Conservation (phyloP, 2,888 invertebrate species). For the Linnaemya vulpina region DNA sequence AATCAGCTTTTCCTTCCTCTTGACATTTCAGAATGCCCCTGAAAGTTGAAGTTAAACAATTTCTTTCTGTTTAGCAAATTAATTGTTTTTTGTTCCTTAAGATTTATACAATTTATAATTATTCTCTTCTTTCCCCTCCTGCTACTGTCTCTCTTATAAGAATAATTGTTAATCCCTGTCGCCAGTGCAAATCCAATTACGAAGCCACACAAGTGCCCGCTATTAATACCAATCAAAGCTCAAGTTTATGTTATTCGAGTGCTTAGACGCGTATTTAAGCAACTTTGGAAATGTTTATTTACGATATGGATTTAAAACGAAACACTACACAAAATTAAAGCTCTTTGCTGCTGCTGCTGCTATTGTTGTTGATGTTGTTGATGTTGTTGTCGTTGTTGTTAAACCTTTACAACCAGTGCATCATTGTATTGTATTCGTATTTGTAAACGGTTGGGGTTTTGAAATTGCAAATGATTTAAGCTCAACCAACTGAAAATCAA, state of each 20-base stretch:
- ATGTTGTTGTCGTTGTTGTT: constrained; percentile 21
- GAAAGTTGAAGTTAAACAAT: too few relatives aligned
- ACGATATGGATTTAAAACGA: constrained; percentile 51
- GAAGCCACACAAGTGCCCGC: neutral
- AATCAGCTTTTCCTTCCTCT: too few relatives aligned
- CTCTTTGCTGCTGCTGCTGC: neutral
- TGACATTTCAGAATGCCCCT: too few relatives aligned
- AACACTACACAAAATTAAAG: neutral
- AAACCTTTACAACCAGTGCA: constrained; percentile 26
- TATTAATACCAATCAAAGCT: constrained; percentile 32
- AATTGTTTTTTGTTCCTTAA: too few relatives aligned
- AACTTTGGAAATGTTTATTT: constrained; percentile 54
- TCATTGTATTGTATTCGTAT: constrained; percentile 31
- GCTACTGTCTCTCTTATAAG: neutral
- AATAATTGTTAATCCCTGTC: neutral
- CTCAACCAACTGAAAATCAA: constrained; percentile 68
- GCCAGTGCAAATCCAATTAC: neutral
- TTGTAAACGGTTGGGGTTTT: constrained; percentile 42
- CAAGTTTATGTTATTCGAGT: constrained; percentile 4
- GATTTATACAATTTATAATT: neutral
- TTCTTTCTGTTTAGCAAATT: too few relatives aligned
- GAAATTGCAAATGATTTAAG: constrained; percentile 68
- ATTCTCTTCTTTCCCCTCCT: neutral
- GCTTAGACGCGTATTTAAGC: constrained; percentile 38
- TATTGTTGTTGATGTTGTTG: neutral